These are phyloP conservation scores for Morinoia aosen DNA, from an alignment of 2,888 invertebrate genomes.

Conservation along the genomic window DNA sequence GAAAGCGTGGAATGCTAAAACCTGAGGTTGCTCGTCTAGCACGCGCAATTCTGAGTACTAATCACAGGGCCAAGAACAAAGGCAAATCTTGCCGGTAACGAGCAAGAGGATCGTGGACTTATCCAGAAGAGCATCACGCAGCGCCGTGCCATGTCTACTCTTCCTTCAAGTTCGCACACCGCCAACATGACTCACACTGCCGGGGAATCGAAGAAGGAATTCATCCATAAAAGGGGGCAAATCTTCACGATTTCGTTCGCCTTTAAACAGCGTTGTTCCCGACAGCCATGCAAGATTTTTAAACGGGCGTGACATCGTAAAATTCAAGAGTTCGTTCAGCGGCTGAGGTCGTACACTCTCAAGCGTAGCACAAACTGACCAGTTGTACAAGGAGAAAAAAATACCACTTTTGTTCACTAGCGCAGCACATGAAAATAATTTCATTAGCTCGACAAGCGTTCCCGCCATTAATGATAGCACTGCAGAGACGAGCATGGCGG, in stretches of 20 bases:
- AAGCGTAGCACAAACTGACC: not conserved
- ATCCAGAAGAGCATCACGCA: slow-evolving; percentile 42
- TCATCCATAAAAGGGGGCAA: not conserved
- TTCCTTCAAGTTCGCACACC: slow-evolving; percentile 1
- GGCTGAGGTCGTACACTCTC: not conserved
- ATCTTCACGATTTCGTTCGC: slow-evolving; percentile 16
- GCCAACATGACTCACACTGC: not conserved
- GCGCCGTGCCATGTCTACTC: not conserved
- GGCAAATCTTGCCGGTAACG: slow-evolving; percentile 16
- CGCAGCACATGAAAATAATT: not conserved
- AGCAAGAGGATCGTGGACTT: not conserved
- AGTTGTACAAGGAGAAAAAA: not conserved
- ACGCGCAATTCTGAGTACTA: slow-evolving; percentile 9
- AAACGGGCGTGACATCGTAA: not conserved
- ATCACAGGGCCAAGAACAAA: slow-evolving; percentile 33
- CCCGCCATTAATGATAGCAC: not conserved
- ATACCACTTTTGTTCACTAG: not conserved
- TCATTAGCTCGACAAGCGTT: not conserved
- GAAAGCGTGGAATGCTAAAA: not conserved
- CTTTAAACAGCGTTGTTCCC: not conserved
- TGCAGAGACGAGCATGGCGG: not conserved
- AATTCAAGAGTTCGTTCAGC: not conserved
- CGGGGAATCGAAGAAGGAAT: not conserved
- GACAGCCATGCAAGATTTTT: slow-evolving; percentile 14
- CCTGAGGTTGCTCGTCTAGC: not conserved